Conservation (phyloP, 30 jellyfish, hydroid and myxozoan genomes). For the Mastigias papua region DNA sequence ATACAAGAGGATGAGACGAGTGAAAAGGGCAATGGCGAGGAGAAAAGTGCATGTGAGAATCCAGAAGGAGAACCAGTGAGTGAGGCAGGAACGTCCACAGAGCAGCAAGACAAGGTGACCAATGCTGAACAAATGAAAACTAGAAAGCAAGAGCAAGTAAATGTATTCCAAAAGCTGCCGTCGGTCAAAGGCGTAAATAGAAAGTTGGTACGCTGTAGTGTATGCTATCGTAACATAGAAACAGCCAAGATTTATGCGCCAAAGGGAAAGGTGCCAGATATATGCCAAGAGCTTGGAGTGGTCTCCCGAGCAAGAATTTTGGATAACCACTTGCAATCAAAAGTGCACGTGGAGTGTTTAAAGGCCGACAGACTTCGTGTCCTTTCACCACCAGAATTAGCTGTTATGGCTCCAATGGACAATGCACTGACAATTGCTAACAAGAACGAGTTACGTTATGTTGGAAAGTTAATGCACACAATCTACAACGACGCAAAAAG, state of each 20-base stretch:
- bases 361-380: constrained; percentile 30
- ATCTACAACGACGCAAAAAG: constrained; percentile 17
- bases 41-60: constrained; percentile 1
- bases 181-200: constrained; percentile 26
- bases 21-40: constrained; percentile 23
- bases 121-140: constrained; percentile 16
- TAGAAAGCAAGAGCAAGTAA: neutral
- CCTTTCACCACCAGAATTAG: constrained; percentile 30
- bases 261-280: constrained; percentile 6
- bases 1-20: constrained; percentile 19
- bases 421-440: constrained; percentile 22
- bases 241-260: neutral
- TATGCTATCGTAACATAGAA: constrained; percentile 17
- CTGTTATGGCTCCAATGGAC: constrained; percentile 21
- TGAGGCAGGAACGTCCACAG: constrained; percentile 13
- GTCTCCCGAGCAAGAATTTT: constrained; percentile 19
- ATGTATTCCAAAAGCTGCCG: constrained; percentile 25
- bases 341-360: constrained; percentile 35
- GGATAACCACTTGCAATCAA: constrained; percentile 15
- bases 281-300: constrained; percentile 29
- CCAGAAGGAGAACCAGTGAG: constrained; percentile 16
- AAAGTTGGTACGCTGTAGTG: constrained; percentile 6
- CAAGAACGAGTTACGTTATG: constrained; percentile 8
- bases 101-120: constrained; percentile 16
- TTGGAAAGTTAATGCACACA: too few relatives aligned